Percentiles rank a stretch among this genome's conserved stretches.
Evolutionary conservation across 2,113 vertebrate species (phyloP).

Genomic region (Amblyornis subalaris): DNA sequence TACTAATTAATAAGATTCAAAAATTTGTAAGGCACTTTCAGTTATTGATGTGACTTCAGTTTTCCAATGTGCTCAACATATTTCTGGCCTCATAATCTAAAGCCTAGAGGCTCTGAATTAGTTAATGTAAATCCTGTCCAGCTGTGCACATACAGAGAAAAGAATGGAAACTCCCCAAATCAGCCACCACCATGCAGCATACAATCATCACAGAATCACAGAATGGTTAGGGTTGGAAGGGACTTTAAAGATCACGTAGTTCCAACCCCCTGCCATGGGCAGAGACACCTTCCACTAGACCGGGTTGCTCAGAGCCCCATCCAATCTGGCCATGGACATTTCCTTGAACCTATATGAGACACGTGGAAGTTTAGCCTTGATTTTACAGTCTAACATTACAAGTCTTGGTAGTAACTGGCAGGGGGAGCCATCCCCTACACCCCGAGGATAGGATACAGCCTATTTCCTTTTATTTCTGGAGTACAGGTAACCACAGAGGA

Average conservation of each 20-base stretch:
- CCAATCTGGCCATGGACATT: too few relatives aligned
- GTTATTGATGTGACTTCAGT: background rate
- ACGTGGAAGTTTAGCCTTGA: background rate
- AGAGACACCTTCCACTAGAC: background rate
- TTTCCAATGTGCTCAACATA: background rate
- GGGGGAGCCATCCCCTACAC: background rate
- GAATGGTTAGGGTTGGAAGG: background rate
- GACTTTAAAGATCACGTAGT: background rate
- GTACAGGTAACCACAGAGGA: background rate
- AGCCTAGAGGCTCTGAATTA: background rate
- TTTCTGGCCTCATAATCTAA: background rate
- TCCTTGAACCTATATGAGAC: background rate
- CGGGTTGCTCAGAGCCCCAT: background rate
- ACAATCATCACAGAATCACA: background rate
- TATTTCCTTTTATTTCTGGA: background rate
- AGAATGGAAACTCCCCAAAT: background rate
- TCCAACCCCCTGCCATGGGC: background rate
- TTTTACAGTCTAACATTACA: background rate
- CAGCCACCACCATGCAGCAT: background rate
- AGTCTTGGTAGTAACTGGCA: rapidly evolving
- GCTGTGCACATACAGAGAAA: background rate
- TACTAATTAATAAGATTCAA: background rate
- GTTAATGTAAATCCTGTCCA: background rate
- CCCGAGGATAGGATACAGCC: rapidly evolving
- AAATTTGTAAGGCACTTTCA: background rate